A percentile compares a stretch with the other conserved stretches of the same genome.
These are phyloP conservation scores for Drosophila melanosoma DNA, from an alignment of 2,888 invertebrate species.

Conservation along the genomic window DNA sequence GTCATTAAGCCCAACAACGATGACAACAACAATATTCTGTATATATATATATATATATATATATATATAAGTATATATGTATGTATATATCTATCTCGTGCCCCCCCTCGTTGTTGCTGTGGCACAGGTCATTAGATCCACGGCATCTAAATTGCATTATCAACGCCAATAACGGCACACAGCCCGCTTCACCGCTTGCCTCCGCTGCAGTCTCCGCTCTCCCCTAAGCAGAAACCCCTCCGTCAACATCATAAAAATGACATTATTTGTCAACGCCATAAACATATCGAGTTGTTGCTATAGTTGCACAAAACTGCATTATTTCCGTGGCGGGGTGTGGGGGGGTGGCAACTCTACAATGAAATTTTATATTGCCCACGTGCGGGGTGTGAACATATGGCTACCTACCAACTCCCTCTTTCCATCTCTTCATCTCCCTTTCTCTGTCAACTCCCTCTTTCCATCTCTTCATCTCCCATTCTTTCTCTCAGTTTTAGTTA, in stretches of 20 bases:
- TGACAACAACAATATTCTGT: slow-evolving; percentile 47
- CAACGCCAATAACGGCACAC: slow-evolving; percentile 75
- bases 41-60: too few relatives aligned
- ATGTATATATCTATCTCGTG: slow-evolving; percentile 5
- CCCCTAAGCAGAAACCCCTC: not conserved
- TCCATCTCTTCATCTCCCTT: too few relatives aligned
- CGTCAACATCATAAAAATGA: slow-evolving; percentile 62
- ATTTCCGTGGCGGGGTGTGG: slow-evolving; percentile 12
- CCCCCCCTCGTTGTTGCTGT: slow-evolving; percentile 9
- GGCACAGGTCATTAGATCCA: slow-evolving; percentile 75
- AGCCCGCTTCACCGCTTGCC: slow-evolving; percentile 1
- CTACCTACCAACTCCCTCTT: slow-evolving; percentile 22
- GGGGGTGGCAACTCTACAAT: slow-evolving; percentile 40
- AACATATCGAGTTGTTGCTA: slow-evolving; percentile 35
- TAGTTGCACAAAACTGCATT: slow-evolving; percentile 13
- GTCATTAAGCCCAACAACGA: slow-evolving; percentile 67
- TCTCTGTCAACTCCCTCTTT: slow-evolving; percentile 4
- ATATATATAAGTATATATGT: slow-evolving; percentile 33
- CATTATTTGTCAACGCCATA: slow-evolving; percentile 79
- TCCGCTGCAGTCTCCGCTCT: slow-evolving; percentile 16
- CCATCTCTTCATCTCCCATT: not conserved
- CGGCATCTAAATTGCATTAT: slow-evolving; percentile 78
- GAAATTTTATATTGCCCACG: slow-evolving; percentile 6
- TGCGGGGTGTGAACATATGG: slow-evolving; percentile 63
- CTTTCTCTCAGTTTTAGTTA: not conserved